phyloP scores from a whole-genome alignment of 2,797 vertebrate genomes.

The Pangasius mekongensis region DNA sequence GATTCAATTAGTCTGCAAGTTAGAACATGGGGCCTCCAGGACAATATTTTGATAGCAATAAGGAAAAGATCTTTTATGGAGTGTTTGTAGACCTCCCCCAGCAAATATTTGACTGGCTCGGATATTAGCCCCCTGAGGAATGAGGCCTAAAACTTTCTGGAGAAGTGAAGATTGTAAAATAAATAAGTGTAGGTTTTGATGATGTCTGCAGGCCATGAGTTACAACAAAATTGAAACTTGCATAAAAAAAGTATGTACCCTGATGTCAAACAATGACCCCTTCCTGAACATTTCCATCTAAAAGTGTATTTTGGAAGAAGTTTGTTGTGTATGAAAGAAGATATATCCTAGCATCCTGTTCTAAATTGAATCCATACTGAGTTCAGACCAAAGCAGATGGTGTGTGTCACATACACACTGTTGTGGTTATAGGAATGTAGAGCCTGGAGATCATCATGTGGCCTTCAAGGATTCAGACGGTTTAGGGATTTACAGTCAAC shows the following conservation, averaged over 20 bases:
- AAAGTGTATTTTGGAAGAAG: background rate
- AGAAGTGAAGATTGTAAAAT: conserved; percentile 60
- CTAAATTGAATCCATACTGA: conserved; percentile 17
- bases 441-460: conserved; percentile 27
- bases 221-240: conserved; percentile 69
- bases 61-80: conserved; percentile 72
- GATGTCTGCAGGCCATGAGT: conserved; percentile 63
- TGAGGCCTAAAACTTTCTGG: conserved; percentile 67
- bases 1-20: conserved; percentile 76
- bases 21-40: conserved; percentile 64
- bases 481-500: conserved; percentile 42
- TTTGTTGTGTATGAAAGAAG: conserved; percentile 14
- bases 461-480: conserved; percentile 30
- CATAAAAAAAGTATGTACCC: conserved; percentile 10
- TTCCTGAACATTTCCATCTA: conserved; percentile 13
- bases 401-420: conserved; percentile 8
- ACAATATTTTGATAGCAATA: conserved; percentile 78
- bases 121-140: conserved; percentile 71
- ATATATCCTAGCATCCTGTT: conserved; percentile 21
- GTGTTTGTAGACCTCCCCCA: conserved; percentile 67
- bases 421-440: conserved; percentile 42
- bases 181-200: conserved; percentile 67
- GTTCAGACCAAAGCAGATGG: conserved; percentile 19
- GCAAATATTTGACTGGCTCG: conserved; percentile 76
- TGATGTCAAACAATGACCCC: background rate